These are phyloP conservation scores for Xylota sylvarum DNA, from an alignment of 2,888 invertebrate genomes.

Conservation along the genomic window DNA sequence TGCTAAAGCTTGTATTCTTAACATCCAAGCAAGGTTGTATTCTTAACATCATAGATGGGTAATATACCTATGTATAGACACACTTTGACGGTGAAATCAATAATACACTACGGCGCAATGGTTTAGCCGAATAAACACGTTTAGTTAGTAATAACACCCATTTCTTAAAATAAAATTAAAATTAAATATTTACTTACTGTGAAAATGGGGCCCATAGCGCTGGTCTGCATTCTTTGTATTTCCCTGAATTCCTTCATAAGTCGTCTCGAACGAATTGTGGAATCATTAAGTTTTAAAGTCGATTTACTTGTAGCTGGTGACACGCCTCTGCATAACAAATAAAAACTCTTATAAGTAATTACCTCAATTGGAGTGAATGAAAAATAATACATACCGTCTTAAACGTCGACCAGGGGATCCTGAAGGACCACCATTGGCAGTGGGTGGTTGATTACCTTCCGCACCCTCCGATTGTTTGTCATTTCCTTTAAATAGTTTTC, in stretches of 20 bases:
- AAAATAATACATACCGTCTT: constrained; percentile 76
- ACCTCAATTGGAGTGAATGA: neutral
- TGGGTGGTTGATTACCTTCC: constrained; percentile 79
- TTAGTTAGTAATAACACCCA: neutral
- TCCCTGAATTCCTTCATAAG: constrained; percentile 95
- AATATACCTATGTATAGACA: too few species aligned
- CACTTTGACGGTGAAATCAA: too few species aligned
- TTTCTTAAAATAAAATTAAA: neutral
- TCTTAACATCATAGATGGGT: too few species aligned
- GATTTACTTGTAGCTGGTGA: constrained; percentile 85
- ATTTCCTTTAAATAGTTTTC: constrained; percentile 90
- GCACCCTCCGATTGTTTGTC: constrained; percentile 89
- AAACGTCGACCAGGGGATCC: constrained; percentile 87
- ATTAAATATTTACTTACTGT: constrained; percentile 85
- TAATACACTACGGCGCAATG: too few species aligned
- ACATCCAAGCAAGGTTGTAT: too few species aligned
- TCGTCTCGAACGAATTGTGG: constrained; percentile 90
- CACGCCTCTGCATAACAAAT: constrained; percentile 80
- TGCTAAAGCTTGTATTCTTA: too few species aligned
- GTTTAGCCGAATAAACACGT: too few species aligned
- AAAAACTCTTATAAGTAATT: constrained; percentile 19
- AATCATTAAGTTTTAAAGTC: constrained; percentile 86
- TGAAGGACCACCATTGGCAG: constrained; percentile 84
- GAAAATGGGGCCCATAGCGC: constrained; percentile 90
- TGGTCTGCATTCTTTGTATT: constrained; percentile 90